Base-by-base conservation (phyloP, 2,888 invertebrate genomes). In the Margaritifera margaritifera region DNA sequence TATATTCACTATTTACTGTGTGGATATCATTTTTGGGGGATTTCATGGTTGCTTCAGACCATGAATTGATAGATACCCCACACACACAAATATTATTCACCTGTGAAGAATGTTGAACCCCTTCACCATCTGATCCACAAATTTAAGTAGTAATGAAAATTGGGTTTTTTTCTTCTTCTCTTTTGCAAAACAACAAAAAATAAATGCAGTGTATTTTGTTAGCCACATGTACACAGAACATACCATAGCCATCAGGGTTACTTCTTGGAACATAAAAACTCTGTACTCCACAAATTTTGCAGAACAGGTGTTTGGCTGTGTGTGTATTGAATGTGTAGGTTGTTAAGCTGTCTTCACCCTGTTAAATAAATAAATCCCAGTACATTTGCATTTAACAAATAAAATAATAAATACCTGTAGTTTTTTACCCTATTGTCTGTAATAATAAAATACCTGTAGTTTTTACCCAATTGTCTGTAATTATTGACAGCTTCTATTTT, bases 251-350 rank as follows among this genome's bases (percentile, higher is more conserved):
- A 80, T 91, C 90, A 2, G 91, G 91, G 79, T 92, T 91, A 1
- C 91, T 91, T 53, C 92, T 81, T 0, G 92, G 92, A 62, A 87
- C 88, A 84, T 91, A 92, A 81, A 92, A 92, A 78, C 91, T 89
- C 77, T 92, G 91, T 0, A 92, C 91, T 3, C 92, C 92, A 84
- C 92, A 92, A 6, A 79, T 88, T 59, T 87, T 86, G 80, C 91
- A 91, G 80, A 91, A 91, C 65, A 80, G 88, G 79, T 91, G 91
- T 74, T 90, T 90, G 18, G 91, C 91, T 68, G 81, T 68, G 71
- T 88, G 84, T 1, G 90, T 90, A 80, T 90, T 90, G 80, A 91
- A 91, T 15, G 89, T 89, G 80, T 91, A 91, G 0, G 88, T 89
- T 8, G 88, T 89, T 58, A 91, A 69, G n/a, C 80, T 73, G 51